Base-by-base conservation (phyloP, 2,888 invertebrate genomes). In the Sarcophaga caerulescens region DNA sequence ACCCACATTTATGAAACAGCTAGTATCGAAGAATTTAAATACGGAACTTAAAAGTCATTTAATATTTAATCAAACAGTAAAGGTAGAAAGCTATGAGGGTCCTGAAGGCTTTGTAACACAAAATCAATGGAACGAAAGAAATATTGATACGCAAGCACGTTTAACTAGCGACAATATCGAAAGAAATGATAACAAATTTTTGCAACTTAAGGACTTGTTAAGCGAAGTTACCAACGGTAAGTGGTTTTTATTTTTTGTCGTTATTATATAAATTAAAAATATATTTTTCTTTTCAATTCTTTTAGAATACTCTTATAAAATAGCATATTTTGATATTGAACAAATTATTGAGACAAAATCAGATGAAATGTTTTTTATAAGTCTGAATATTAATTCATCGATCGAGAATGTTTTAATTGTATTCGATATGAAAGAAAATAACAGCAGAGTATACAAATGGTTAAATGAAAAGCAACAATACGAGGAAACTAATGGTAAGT, bases 1-100 rank as follows among this genome's bases (percentile, higher is more conserved):
- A 1, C 89, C 90, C 89, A 45, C 89, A 89, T 89, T 94, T 91
- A 87, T 90, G 92, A 52, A 85, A 84, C 89, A 90, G 91, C 92
- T 92, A 88, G 87, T 89, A 3, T 35, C 85, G 0, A 19, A 77
- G 0, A 19, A 65, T 14, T 68, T 62, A 3, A 47, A n/a, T 6
- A 57, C 89, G 1, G 88, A 89, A 79, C 89, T 92, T 0, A 87
- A 88, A 21, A 89, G 90, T 14, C 87, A 90, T 82, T 59, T 93
- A 52, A 81, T 89, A 2, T 93, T 93, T 75, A 87, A 88, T 8
- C 89, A 90, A 57, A 89, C 90, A 0, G 75, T 92, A 0, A 84
- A 83, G 14, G 89, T 90, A 17, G 85, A 89, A 21, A 87, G 90
- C 44, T 92, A 91, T 74, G 87, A 91, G 23, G 87, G 89, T 23